Percentiles rank a stretch among this genome's conserved stretches.
phyloP scores from a whole-genome alignment of 2,113 vertebrate genomes.

The Caranx melampygus region DNA sequence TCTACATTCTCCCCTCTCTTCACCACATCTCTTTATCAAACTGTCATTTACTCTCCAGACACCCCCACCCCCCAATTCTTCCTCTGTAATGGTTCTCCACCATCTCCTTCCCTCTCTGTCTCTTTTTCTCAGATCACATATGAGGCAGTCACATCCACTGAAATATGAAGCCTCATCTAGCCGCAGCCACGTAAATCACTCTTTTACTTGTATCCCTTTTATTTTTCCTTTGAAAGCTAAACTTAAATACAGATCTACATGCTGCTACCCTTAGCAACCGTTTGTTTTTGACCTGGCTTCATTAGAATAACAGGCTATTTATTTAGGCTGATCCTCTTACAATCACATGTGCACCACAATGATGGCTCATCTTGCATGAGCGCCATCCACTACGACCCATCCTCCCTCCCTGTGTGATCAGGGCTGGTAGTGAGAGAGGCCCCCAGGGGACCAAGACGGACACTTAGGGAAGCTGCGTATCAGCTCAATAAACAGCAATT shows the following conservation, averaged over 20 bases:
- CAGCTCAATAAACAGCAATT: conserved; percentile 73
- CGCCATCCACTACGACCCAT: conserved; percentile 31
- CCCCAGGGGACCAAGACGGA: conserved; percentile 62
- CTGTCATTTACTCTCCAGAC: conserved; percentile 19
- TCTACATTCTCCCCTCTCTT: conserved; percentile 11
- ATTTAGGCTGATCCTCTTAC: conserved; percentile 3
- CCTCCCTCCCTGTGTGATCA: conserved; percentile 62
- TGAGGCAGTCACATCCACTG: background rate
- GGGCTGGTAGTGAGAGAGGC: conserved; percentile 27
- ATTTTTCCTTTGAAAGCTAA: background rate
- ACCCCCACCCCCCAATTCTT: background rate
- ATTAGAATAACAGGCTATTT: background rate
- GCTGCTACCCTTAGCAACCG: background rate
- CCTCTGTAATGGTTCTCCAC: background rate
- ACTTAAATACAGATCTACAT: background rate
- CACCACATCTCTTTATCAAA: conserved; percentile 34
- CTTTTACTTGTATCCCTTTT: background rate
- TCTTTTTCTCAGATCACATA: conserved; percentile 4
- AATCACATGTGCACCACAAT: conserved; percentile 3
- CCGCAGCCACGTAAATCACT: background rate
- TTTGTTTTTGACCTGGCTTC: background rate
- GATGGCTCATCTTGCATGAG: conserved; percentile 23
- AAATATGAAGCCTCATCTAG: background rate
- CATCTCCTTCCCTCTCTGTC: background rate
- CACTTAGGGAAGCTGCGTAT: conserved; percentile 56